phyloP scores from a whole-genome alignment of 1,140 invertebrate species.

The Doryteuthis pealeii region DNA sequence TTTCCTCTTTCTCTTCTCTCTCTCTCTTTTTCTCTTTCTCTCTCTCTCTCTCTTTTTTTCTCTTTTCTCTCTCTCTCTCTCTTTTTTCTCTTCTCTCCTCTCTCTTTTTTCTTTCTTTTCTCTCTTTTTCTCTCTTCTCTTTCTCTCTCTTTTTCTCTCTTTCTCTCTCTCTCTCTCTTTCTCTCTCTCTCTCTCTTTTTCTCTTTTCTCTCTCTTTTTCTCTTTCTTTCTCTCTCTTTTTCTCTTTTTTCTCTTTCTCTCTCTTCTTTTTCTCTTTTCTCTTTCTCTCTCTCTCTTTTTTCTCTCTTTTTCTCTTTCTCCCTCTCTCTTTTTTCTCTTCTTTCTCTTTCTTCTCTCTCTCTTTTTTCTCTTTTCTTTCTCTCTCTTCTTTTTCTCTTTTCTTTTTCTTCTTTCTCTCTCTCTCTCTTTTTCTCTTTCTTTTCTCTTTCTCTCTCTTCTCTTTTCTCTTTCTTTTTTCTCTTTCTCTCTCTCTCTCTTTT shows the following conservation, averaged over 20 bases:
- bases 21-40: background rate
- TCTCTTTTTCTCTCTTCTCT: too few relatives aligned
- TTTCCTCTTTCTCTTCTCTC: background rate
- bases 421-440: background rate
- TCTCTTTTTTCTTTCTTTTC: too few relatives aligned
- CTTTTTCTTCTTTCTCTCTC: background rate
- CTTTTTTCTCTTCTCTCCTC: too few relatives aligned
- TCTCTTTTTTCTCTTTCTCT: background rate
- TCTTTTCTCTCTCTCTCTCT: too few relatives aligned
- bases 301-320: slow-evolving; percentile 10
- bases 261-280: slow-evolving; percentile 3
- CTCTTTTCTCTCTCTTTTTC: background rate
- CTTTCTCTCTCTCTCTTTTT: slow-evolving; percentile 19
- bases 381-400: background rate
- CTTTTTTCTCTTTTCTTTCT: slow-evolving; percentile 3
- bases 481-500: background rate
- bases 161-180: too few relatives aligned
- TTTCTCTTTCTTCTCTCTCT: slow-evolving; percentile 3
- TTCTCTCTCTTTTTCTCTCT: too few relatives aligned
- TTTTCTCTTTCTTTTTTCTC: slow-evolving; percentile 14
- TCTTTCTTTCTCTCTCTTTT: background rate
- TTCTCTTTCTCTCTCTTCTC: background rate
- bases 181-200: too few relatives aligned
- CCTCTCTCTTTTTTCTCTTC: background rate
- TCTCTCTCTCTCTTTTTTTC: slow-evolving; percentile 1